Evolutionary conservation across 2,888 invertebrate species (phyloP).

Genomic region (Galerucella calmariensis): DNA sequence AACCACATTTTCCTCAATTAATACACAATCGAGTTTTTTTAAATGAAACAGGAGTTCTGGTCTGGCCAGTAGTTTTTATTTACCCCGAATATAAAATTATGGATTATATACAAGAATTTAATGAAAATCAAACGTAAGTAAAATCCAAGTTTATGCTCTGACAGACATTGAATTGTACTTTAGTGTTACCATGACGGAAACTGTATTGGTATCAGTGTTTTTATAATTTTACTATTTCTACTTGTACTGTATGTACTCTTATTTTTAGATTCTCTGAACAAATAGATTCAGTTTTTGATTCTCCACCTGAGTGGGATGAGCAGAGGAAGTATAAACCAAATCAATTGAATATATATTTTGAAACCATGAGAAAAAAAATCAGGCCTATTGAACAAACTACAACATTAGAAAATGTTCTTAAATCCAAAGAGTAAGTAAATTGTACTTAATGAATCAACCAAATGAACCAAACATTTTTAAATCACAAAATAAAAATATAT

Average conservation of each 20-base stretch:
- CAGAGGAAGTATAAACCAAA: slow-evolving; percentile 72
- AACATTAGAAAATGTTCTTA: slow-evolving; percentile 72
- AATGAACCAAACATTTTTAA: too few relatives aligned
- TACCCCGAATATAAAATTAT: slow-evolving; percentile 91
- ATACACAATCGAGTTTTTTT: slow-evolving; percentile 74
- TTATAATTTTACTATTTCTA: not conserved
- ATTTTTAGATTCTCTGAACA: slow-evolving; percentile 69
- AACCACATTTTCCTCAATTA: slow-evolving; percentile 75
- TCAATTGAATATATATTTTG: slow-evolving; percentile 78
- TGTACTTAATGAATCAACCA: too few relatives aligned
- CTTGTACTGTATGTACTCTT: not conserved
- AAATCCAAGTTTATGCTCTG: too few relatives aligned
- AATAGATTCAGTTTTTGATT: slow-evolving; percentile 74
- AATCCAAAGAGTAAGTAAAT: slow-evolving; percentile 67
- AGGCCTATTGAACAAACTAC: slow-evolving; percentile 69
- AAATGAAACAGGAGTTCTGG: slow-evolving; percentile 70
- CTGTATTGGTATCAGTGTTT: too few relatives aligned
- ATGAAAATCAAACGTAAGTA: slow-evolving; percentile 75
- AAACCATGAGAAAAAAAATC: slow-evolving; percentile 72
- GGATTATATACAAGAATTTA: slow-evolving; percentile 86
- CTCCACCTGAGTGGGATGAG: slow-evolving; percentile 79
- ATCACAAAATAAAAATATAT: too few relatives aligned
- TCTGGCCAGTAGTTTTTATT: slow-evolving; percentile 89
- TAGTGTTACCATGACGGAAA: too few relatives aligned
- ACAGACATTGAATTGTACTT: too few relatives aligned